phyloP scores from a whole-genome alignment of 92 coral and sea anemone species.

The Phenganax subtilis region DNA sequence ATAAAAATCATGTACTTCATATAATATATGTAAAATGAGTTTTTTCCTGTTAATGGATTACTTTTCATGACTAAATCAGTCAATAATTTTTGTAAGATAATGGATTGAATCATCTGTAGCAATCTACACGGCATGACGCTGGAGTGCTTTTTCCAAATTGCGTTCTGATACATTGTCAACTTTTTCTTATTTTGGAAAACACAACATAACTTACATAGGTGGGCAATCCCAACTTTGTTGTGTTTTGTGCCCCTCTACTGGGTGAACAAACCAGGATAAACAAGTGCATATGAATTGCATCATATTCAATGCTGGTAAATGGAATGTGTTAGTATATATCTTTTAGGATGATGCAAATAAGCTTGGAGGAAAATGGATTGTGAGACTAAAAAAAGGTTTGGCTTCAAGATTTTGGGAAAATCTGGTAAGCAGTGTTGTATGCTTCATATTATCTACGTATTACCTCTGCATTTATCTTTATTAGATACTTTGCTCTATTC shows the following conservation, averaged over 20 bases:
- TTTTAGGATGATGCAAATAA: conserved; percentile 92
- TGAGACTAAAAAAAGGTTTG: conserved; percentile 84
- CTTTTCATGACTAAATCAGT: too few relatives aligned
- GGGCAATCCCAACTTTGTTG: too few relatives aligned
- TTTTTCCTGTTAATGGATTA: too few relatives aligned
- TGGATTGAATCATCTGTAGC: too few relatives aligned
- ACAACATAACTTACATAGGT: too few relatives aligned
- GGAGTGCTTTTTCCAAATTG: neutral
- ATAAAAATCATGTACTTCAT: too few relatives aligned
- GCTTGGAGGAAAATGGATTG: conserved; percentile 98
- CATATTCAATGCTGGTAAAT: neutral
- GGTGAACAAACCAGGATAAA: too few relatives aligned
- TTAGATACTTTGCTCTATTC: neutral
- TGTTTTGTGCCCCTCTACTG: too few relatives aligned
- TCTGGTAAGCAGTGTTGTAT: conserved; percentile 55
- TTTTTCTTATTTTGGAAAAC: neutral
- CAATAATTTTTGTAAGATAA: too few relatives aligned
- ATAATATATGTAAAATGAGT: too few relatives aligned
- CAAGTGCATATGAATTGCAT: neutral
- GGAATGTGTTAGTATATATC: neutral
- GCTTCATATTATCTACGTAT: neutral
- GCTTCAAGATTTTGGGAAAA: conserved; percentile 99
- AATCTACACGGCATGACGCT: too few relatives aligned
- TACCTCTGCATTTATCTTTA: neutral
- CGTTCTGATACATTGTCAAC: neutral